Conservation (phyloP, 2,888 invertebrate genomes). For the Tholera decimalis region DNA sequence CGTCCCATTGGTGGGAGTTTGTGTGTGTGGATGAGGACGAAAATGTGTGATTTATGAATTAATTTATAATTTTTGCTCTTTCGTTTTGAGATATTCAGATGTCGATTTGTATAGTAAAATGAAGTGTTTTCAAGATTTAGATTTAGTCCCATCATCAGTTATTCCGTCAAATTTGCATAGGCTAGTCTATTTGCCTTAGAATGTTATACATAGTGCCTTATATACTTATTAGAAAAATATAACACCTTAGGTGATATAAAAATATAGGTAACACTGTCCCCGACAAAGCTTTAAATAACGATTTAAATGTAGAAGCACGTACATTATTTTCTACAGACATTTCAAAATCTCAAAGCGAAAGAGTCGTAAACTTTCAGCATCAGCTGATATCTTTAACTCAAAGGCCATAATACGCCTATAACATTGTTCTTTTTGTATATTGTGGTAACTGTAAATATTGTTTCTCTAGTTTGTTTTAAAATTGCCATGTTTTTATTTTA, state of each 20-base stretch:
- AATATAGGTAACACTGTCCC: neutral
- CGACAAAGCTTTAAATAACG: neutral
- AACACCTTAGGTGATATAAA: no score
- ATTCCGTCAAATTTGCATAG: neutral
- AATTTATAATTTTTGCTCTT: slow-evolving; percentile 56
- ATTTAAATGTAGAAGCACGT: neutral
- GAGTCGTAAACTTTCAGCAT: slow-evolving; percentile 24
- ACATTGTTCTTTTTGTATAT: slow-evolving; percentile 75
- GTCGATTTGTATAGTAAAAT: no score
- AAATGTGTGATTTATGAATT: slow-evolving; percentile 51
- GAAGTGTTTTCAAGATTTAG: neutral
- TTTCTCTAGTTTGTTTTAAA: slow-evolving; percentile 76
- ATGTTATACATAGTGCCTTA: neutral
- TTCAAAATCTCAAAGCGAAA: slow-evolving; percentile 38
- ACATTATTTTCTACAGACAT: neutral
- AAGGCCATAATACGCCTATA: slow-evolving; percentile 59
- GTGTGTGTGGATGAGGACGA: slow-evolving; percentile 36
- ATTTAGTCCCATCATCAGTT: neutral
- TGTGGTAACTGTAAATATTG: slow-evolving; percentile 84
- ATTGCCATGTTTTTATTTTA: slow-evolving; percentile 80
- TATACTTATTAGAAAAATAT: no score
- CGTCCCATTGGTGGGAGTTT: slow-evolving; percentile 42
- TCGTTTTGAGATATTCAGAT: slow-evolving; percentile 36
- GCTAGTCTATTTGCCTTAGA: neutral
- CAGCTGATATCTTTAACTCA: slow-evolving; percentile 46